Evolutionary conservation across 1,140 invertebrate genomes (phyloP).

Genomic region (Yoshiicerus persimilis): DNA sequence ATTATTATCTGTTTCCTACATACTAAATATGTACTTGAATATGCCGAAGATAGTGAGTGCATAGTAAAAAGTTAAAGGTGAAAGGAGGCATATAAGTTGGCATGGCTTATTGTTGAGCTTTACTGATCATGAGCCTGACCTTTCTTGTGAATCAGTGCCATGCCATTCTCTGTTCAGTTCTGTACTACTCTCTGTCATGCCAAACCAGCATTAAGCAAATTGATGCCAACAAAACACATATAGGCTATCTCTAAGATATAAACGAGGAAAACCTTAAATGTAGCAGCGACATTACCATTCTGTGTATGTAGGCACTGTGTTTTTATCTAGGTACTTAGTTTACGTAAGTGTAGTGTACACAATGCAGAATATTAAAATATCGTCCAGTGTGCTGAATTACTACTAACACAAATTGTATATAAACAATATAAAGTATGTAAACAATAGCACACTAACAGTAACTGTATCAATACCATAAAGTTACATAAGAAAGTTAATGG

Average conservation of each 20-base stretch:
- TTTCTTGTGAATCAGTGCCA: background rate
- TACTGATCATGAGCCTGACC: slow-evolving; percentile 1
- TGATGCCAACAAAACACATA: background rate
- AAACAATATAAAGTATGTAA: background rate
- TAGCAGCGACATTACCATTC: too few species aligned
- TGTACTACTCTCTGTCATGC: background rate
- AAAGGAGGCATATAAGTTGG: background rate
- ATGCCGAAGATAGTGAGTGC: too few species aligned
- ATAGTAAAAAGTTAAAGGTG: background rate
- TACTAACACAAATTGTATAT: background rate
- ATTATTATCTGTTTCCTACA: background rate
- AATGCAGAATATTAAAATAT: too few species aligned
- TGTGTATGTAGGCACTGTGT: too few species aligned
- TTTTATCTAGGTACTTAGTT: too few species aligned
- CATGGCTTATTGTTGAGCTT: background rate
- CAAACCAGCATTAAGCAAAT: background rate
- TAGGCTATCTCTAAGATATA: background rate
- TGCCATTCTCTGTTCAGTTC: background rate
- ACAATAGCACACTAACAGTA: background rate
- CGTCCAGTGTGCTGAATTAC: background rate
- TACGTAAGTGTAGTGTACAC: too few species aligned
- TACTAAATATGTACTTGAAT: background rate
- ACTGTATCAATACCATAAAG: background rate
- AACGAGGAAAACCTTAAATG: background rate
- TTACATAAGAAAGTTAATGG: background rate